Evolutionary conservation across 2,888 invertebrate genomes (phyloP), one percentile per base, ranked within the genome.

Genomic region (Tetragnatha montana): DNA sequence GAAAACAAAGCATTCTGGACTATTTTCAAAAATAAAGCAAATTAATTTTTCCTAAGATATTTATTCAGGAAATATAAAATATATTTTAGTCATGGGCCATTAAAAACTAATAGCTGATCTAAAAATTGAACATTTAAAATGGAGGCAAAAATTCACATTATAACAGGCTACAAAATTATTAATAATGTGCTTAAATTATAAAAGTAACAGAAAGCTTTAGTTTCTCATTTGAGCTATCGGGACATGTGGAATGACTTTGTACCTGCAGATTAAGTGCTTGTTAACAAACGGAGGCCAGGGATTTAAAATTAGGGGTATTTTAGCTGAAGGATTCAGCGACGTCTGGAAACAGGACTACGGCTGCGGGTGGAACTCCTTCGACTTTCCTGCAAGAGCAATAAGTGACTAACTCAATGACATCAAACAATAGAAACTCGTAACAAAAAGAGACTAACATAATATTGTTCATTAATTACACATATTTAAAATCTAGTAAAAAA

Each of bases 331-430:
- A 84, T 7, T 89, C 76, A 89, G 70, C 89, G 80, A 19, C 85
- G 84, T 60, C 85, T 81, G 50, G 76, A 71, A 21, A 81, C 60
- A 6, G 89, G 89, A 81, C 89, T 89, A 35, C 89, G 89, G 60
- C 89, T 89, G 81, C 89, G 68, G 21, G 85, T 81, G 21, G 89
- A 85, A 71, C 85, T 89, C 17, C 84, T 88, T 76, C 81, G 17
- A 14, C 50, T 82, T 60, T 90, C 87, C 90, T 90, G 73, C 10
- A 81, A 47, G 19, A 73, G 8, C 4, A 68, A 70, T 14, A 79
- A 79, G 22, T 22, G 35, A 35, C 35, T 35, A 35, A 35, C 4
- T 35, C 35, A 35, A 35, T n/a, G n/a, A n/a, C n/a, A n/a, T 2
- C 35, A 35, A 35, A 35, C 35, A 35, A 35, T 35, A 1, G 4